phyloP scores from a whole-genome alignment of 2,888 invertebrate species.

The Boloria selene region DNA sequence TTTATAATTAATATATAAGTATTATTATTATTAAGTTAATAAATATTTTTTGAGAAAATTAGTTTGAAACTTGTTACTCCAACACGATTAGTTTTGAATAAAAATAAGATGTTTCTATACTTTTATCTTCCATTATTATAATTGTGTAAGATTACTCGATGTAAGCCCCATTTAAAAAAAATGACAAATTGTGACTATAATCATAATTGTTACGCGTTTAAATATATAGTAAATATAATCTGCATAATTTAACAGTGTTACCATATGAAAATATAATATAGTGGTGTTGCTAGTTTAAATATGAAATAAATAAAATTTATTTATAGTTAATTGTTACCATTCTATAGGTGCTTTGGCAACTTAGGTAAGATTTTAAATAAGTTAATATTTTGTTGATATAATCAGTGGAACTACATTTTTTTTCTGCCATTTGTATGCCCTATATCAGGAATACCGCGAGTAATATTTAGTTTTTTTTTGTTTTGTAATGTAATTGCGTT shows the following conservation, averaged over 20 bases:
- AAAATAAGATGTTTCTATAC: not conserved
- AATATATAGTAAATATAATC: constrained; percentile 13
- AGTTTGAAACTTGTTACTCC: not conserved
- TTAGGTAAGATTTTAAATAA: constrained; percentile 10
- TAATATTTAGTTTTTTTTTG: constrained; percentile 1
- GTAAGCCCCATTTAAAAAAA: not conserved
- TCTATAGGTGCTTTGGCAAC: constrained; percentile 31
- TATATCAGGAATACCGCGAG: not conserved
- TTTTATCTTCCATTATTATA: constrained; percentile 12
- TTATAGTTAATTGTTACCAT: constrained; percentile 41
- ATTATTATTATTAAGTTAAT: constrained; percentile 16
- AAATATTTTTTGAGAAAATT: not conserved
- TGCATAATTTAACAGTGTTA: constrained; percentile 33
- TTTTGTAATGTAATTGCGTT: not conserved
- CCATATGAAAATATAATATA: constrained; percentile 25
- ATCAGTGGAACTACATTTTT: not conserved
- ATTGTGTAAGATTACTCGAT: not conserved
- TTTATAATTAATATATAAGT: constrained; percentile 21
- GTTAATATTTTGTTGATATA: not conserved
- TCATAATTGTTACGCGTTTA: not conserved
- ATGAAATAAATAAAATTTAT: constrained; percentile 26
- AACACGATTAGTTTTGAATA: not conserved
- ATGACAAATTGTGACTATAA: constrained; percentile 11
- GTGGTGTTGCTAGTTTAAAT: constrained; percentile 32
- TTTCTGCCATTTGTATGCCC: not conserved